Evolutionary conservation across 92 coral and sea anemone species (phyloP).

Genomic region (Phenganax subtilis): DNA sequence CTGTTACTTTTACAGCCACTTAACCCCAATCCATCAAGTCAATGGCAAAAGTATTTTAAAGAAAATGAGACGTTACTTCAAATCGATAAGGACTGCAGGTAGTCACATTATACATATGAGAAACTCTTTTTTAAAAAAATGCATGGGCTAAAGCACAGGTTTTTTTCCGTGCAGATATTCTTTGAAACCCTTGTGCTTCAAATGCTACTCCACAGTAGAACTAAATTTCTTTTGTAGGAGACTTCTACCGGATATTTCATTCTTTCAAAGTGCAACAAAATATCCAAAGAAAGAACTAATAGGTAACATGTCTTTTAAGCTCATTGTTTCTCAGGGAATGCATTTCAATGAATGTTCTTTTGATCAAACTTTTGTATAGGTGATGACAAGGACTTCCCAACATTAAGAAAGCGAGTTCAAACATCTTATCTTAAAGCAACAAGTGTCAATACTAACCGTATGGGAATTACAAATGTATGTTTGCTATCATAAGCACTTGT

Average conservation of each 20-base stretch:
- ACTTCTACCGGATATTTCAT: conserved; percentile 86
- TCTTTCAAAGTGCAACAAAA: conserved; percentile 80
- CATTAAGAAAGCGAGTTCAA: conserved; percentile 74
- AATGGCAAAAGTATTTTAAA: conserved; percentile 87
- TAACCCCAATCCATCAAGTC: conserved; percentile 92
- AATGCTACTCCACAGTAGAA: background rate
- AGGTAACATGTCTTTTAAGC: conserved; percentile 43
- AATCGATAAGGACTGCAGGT: conserved; percentile 98
- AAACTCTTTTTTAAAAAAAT: background rate
- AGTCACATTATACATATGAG: background rate
- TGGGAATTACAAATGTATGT: conserved; percentile 83
- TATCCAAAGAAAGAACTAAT: conserved; percentile 69
- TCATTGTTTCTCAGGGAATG: background rate
- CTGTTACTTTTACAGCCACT: conserved; percentile 61
- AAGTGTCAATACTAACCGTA: conserved; percentile 79
- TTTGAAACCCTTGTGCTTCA: background rate
- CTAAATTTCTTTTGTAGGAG: conserved; percentile 54
- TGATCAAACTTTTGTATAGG: conserved; percentile 39
- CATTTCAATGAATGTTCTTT: background rate
- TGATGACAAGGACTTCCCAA: conserved; percentile 87
- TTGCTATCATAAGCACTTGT: no score
- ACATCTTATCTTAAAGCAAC: conserved; percentile 86
- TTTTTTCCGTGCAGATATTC: background rate
- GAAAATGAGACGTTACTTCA: conserved; percentile 84
- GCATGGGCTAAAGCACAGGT: background rate